A percentile compares a stretch with the other conserved stretches of the same genome.
Evolutionary conservation across 2,797 vertebrate species (phyloP).

Genomic region (Falco naumanni): DNA sequence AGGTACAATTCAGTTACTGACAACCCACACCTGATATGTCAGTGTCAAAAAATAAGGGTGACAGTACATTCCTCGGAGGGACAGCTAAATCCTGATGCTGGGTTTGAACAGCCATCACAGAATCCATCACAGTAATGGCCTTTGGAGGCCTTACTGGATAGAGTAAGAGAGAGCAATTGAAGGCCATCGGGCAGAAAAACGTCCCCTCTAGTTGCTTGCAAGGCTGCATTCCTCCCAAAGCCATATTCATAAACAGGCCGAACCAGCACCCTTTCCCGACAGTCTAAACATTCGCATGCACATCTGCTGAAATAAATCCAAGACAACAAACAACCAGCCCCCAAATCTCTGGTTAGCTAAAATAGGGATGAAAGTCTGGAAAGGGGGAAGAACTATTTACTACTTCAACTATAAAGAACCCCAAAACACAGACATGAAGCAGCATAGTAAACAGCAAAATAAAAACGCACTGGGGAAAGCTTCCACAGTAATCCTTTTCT

Average conservation of each 20-base stretch:
- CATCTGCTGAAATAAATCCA: not conserved
- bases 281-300: not conserved
- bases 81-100: not conserved
- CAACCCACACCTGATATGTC: not conserved
- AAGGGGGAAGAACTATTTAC: not conserved
- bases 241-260: not conserved
- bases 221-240: not conserved
- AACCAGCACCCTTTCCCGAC: not conserved
- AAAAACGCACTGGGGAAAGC: not conserved
- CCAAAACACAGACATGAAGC: not conserved
- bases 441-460: not conserved
- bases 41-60: accelerated
- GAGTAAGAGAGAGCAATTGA: not conserved
- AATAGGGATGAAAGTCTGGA: not conserved
- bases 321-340: not conserved
- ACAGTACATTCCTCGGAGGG: not conserved
- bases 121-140: too few relatives aligned
- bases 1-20: not conserved
- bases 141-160: not conserved
- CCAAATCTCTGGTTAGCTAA: not conserved
- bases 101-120: not conserved
- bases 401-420: not conserved
- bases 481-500: not conserved
- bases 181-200: not conserved
- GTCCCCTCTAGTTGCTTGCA: not conserved